Evolutionary conservation across 1,140 invertebrate genomes (phyloP), one percentile per base, ranked within the genome.

Genomic region (Brachionus paranguensis): DNA sequence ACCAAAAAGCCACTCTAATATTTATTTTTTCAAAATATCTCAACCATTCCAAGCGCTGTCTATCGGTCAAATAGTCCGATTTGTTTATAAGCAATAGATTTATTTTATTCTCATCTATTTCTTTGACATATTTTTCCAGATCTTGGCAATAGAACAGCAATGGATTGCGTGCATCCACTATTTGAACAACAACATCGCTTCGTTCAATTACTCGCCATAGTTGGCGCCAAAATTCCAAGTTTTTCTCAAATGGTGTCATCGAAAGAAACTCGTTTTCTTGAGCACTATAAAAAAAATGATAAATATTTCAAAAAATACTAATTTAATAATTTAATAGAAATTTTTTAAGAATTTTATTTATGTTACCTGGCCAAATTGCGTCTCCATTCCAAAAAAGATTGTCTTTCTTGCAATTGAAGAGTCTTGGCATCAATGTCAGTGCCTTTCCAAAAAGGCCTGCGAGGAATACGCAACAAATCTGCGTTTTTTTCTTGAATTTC

Each of bases 221-320:
- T 89, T 99, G 97, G 55, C 96, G 92, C 98, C 98, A 99, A 85
- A 99, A 95, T 88, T 99, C 96, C 17, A 99, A 89, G 90, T 99
- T 99, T 86, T 96, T 94, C 88, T 99, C 98, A 90, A 97, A 99
- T 0, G 97, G 98, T 3, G 97, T 99, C 78, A 99, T 89, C 6
- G 78, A 81, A n/a, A 81, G 27, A 45, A 24, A 43, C 60, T 81
- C 78, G 37, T 41, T 45, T 17, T 81, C 78, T 64, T 60, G 78
- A 53, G 72, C 24, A n/a, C 68, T 72, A 8, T 1, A n/a, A n/a
- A 53, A 27, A 1, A 45, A n/a, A 1, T n/a, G 2, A 43, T 50
- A 41, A 24, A 76, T 5, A 3, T 29, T 29, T 29, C 0, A 29
- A 29, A 29, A 3, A 29, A 29, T 29, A 24, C 0, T 24, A 24